phyloP scores from a whole-genome alignment of 1,140 invertebrate species.

The Megalonaias nervosa region DNA sequence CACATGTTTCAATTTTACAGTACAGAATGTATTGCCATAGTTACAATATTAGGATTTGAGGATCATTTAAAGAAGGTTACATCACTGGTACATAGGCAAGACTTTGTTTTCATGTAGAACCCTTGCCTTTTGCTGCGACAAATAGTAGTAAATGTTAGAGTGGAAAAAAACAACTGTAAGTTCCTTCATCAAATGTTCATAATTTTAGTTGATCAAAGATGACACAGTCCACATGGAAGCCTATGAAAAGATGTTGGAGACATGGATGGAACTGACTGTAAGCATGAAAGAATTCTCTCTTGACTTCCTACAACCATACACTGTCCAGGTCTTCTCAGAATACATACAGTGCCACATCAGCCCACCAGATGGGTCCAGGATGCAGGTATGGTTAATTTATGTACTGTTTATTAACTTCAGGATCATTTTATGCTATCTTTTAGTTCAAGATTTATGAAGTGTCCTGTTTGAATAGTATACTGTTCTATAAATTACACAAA shows the following conservation, averaged over 20 bases:
- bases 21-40: no score
- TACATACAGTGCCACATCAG: slow-evolving; percentile 88
- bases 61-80: no score
- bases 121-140: not conserved
- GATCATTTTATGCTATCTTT: not conserved
- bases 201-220: slow-evolving; percentile 72
- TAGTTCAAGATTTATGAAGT: not conserved
- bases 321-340: slow-evolving; percentile 80
- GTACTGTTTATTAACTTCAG: slow-evolving; percentile 24
- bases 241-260: slow-evolving; percentile 85
- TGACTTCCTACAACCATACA: slow-evolving; percentile 73
- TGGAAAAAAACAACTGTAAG: not conserved
- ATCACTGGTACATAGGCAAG: no score
- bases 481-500: not conserved
- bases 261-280: slow-evolving; percentile 78
- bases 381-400: slow-evolving; percentile 64
- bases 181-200: not conserved
- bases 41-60: no score
- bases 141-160: not conserved
- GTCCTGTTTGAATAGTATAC: not conserved
- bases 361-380: slow-evolving; percentile 84
- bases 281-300: slow-evolving; percentile 77
- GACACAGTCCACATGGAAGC: slow-evolving; percentile 84
- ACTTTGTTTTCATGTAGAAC: no score
- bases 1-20: no score